Evolutionary conservation across 2,888 invertebrate genomes (phyloP), one percentile per base, ranked within the genome.

Genomic region (Azorinus chamasolen): DNA sequence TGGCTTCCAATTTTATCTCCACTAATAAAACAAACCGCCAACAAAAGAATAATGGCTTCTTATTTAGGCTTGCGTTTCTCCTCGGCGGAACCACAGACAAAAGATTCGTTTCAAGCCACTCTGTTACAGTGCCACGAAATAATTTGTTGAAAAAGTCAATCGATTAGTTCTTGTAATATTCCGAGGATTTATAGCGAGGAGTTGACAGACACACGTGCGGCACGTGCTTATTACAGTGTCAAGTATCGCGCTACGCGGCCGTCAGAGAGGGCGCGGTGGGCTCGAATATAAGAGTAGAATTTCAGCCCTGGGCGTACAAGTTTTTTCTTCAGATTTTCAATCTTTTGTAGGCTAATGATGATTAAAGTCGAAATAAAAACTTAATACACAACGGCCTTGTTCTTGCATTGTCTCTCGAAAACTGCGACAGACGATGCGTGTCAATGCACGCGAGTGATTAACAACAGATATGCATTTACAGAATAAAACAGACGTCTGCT

Each of bases 171-270:
- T 66, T 66, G 55, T 66, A 45, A 32, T 32, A 46, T 25, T 59
- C 71, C 65, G 53, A 71, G 71, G 68, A 81, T 78, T 81, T 81
- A 81, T 81, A 77, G 78, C 71, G 24, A 37, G 53, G 45, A 51
- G 46, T 39, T 69, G 74, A 75, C 77, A 61, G 59, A 12, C 46
- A 45, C 81, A 78, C 81, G 78, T 69, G 81, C 66, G 8, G 45
- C 25, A 51, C 55, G 32, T 69, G 57, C 71, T 72, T 68, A 71
- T 75, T 61, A 73, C 65, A 55, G 71, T 81, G 53, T 81, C 70
- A 66, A 50, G 61, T 71, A 46, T 54, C 78, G 32, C 10, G 32
- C 32, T 32, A 32, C 32, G 32, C 32, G 32, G 32, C 32, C 32
- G 32, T 32, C 32, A 32, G 5, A 32, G 32, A 32, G 32, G 32